Evolutionary conservation across 2,797 vertebrate genomes (phyloP).

Genomic region (Gallinago nigripennis): DNA sequence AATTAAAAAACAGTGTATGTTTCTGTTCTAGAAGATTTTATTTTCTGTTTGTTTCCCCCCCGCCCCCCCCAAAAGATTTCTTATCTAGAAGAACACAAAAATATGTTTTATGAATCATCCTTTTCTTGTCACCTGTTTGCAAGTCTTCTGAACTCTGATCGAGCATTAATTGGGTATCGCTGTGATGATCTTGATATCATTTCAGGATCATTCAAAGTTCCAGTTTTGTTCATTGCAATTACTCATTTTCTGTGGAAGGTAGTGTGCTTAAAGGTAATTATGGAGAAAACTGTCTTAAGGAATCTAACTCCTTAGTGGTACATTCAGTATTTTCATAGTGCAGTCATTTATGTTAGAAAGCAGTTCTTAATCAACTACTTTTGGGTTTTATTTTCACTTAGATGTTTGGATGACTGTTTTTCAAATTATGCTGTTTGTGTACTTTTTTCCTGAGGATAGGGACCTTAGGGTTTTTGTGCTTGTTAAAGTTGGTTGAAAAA

Average conservation of each 20-base stretch:
- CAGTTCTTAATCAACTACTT: neutral
- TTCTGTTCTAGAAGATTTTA: neutral
- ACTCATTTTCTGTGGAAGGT: neutral
- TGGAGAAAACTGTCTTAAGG: neutral
- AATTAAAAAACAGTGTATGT: neutral
- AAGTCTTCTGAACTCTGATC: neutral
- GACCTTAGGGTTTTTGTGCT: neutral
- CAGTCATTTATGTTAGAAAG: neutral
- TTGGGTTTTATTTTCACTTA: neutral
- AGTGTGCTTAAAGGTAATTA: neutral
- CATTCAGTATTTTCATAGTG: neutral
- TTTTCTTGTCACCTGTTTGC: too few relatives aligned
- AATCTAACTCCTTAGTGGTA: neutral
- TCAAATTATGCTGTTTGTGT: neutral
- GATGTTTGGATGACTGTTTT: neutral
- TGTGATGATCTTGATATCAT: neutral
- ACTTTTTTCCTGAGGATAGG: neutral
- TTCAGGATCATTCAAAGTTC: neutral
- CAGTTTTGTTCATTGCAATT: neutral
- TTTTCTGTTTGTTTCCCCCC: neutral
- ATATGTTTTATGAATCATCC: neutral
- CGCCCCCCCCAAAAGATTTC: neutral
- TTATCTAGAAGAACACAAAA: neutral
- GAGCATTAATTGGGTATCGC: neutral
- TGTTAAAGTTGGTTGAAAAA: neutral